Evolutionary conservation across 1,140 invertebrate genomes (phyloP).

Genomic region (Rhopalosiphum padi): DNA sequence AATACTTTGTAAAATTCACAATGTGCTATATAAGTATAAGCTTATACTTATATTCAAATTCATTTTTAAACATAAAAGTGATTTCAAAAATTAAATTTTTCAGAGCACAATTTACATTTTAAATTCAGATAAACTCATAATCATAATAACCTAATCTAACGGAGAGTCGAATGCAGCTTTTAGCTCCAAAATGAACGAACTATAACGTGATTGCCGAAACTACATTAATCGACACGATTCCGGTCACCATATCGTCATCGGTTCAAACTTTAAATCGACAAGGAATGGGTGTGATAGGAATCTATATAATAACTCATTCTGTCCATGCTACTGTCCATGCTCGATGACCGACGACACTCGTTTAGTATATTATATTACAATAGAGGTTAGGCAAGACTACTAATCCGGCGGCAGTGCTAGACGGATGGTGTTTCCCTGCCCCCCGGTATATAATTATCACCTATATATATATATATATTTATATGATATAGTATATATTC

Average conservation of each 20-base stretch:
- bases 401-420: neutral
- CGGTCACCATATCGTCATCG: neutral
- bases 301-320: neutral
- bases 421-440: neutral
- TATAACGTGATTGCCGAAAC: neutral
- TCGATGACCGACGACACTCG: neutral
- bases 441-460: neutral
- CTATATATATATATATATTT: neutral
- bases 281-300: neutral
- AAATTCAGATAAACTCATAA: neutral
- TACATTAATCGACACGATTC: neutral
- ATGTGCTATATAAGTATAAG: too few species aligned
- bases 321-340: neutral
- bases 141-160: neutral
- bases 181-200: neutral
- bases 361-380: neutral
- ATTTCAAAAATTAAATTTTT: neutral
- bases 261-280: neutral
- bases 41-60: neutral
- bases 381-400: neutral
- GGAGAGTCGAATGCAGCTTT: neutral
- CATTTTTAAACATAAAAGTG: neutral
- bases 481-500: neutral
- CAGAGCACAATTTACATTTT: neutral
- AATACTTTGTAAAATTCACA: too few species aligned